phyloP scores from a whole-genome alignment of 2,797 vertebrate genomes.

The Oreochromis grahami region DNA sequence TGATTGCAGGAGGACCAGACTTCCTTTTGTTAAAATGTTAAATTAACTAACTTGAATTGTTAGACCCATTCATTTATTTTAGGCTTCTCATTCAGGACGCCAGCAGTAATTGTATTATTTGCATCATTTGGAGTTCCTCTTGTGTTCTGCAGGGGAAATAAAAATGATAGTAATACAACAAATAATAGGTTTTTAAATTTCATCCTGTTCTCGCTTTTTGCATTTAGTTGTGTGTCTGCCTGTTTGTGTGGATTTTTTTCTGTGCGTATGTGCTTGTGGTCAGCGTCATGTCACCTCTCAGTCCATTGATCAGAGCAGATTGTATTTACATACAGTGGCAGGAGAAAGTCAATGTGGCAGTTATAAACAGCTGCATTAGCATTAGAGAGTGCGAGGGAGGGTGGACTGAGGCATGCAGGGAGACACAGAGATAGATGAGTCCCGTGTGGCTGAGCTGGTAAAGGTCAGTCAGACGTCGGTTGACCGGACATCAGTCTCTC shows the following conservation, averaged over 20 bases:
- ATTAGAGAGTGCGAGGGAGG: background rate
- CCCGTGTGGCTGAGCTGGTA: conserved; percentile 46
- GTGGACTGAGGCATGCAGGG: conserved; percentile 13
- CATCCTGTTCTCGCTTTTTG: background rate
- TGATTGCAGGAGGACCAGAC: fast-evolving
- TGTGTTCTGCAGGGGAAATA: fast-evolving
- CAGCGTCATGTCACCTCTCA: conserved; percentile 14
- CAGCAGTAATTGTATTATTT: fast-evolving
- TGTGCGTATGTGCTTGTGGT: background rate
- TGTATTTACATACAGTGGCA: conserved; percentile 63
- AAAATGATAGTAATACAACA: fast-evolving
- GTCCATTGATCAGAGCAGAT: conserved; percentile 51
- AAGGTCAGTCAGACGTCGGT: conserved; percentile 59
- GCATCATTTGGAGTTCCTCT: fast-evolving
- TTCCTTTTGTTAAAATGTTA: background rate
- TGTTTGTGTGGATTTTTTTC: background rate
- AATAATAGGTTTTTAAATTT: background rate
- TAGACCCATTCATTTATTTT: fast-evolving
- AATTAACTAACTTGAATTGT: background rate
- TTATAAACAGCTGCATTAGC: conserved; percentile 68
- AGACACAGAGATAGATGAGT: conserved; percentile 59
- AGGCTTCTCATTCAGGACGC: fast-evolving
- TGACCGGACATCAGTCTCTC: conserved; percentile 60
- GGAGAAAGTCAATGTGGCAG: conserved; percentile 59
- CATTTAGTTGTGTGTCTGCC: background rate